These are phyloP conservation scores for Anolis apletophallus DNA, from an alignment of 2,797 vertebrate species.

Conservation along the genomic window DNA sequence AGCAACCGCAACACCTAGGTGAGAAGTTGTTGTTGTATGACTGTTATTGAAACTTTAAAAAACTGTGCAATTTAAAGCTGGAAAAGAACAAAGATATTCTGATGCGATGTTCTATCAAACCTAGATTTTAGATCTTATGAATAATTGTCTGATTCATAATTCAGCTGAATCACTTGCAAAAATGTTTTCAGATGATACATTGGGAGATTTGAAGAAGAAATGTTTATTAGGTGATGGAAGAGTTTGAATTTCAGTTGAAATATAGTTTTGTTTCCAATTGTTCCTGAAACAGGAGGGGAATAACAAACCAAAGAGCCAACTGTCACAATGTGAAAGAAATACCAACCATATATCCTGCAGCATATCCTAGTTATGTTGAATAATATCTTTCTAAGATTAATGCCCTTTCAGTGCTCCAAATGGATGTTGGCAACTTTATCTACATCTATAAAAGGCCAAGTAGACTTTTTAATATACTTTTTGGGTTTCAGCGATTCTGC, in stretches of 20 bases:
- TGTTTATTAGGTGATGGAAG: background rate
- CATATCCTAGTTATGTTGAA: constrained; percentile 43
- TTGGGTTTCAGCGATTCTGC: constrained; percentile 70
- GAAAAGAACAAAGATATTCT: constrained; percentile 13
- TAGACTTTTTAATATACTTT: constrained; percentile 73
- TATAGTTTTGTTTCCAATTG: constrained; percentile 19
- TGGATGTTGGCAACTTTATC: constrained; percentile 67
- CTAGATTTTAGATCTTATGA: background rate
- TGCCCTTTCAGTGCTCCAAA: constrained; percentile 64
- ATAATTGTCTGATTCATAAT: background rate
- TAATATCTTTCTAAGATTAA: constrained; percentile 67
- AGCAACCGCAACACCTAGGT: too few species aligned
- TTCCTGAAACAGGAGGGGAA: background rate
- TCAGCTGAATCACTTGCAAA: background rate
- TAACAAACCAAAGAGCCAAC: constrained; percentile 7
- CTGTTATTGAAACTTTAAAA: background rate
- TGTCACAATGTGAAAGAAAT: constrained; percentile 50
- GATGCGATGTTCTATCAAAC: background rate
- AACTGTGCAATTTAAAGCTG: background rate
- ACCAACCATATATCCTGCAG: constrained; percentile 2
- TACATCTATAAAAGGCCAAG: constrained; percentile 67
- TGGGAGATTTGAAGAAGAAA: constrained; percentile 6
- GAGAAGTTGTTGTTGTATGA: background rate
- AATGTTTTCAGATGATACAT: background rate
- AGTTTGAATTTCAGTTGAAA: background rate